A percentile compares a stretch with the other conserved stretches of the same genome.
Conservation (phyloP, 2,888 invertebrate species). For the Drosophila anceps region DNA sequence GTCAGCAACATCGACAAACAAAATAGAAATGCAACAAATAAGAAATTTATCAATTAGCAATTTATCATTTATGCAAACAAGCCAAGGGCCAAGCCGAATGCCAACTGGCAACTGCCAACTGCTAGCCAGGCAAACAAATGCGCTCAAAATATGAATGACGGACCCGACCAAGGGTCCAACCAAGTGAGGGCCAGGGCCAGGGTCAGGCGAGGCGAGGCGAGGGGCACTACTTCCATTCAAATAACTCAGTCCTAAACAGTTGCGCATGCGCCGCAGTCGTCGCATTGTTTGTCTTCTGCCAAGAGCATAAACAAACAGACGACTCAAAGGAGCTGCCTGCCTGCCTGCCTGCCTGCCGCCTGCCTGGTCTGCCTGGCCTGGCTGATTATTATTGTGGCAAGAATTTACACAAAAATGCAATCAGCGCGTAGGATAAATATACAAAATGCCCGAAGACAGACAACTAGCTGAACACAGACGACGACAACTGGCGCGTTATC, state of each 20-base stretch:
- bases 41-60: constrained; percentile 69
- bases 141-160: constrained; percentile 42
- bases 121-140: constrained; percentile 45
- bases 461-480: constrained; percentile 26
- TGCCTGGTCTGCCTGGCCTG: background rate
- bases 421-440: constrained; percentile 67
- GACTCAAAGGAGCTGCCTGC: constrained; percentile 24
- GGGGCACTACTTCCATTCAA: constrained; percentile 6
- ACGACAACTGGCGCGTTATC: constrained; percentile 66
- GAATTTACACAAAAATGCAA: constrained; percentile 80
- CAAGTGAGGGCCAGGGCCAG: background rate
- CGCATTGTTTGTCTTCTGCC: constrained; percentile 52
- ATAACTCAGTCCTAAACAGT: constrained; percentile 55
- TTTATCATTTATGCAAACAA: constrained; percentile 73
- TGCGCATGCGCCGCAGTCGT: constrained; percentile 55
- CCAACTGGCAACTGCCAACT: constrained; percentile 36
- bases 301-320: constrained; percentile 55
- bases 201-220: background rate
- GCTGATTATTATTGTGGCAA: constrained; percentile 41
- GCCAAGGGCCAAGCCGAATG: constrained; percentile 11
- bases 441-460: constrained; percentile 30
- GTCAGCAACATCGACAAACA: constrained; percentile 11
- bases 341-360: background rate
- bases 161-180: constrained; percentile 12
- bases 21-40: constrained; percentile 40